phyloP scores from a whole-genome alignment of 1,140 invertebrate species.

The Drosophila ogumai region DNA sequence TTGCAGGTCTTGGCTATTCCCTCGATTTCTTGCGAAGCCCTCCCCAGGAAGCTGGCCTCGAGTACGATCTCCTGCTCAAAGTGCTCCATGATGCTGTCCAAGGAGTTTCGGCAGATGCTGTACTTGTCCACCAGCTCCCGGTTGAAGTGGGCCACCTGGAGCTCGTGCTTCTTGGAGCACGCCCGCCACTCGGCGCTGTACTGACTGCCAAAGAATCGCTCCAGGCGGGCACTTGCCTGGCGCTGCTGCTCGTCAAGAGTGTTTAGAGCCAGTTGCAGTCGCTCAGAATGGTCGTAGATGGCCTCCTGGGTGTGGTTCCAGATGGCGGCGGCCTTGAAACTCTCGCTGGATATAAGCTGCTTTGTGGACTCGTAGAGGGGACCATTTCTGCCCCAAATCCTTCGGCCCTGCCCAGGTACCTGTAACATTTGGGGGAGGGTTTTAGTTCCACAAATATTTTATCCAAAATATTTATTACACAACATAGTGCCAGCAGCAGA shows the following conservation, averaged over 20 bases:
- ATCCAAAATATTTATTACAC: constrained; percentile 13
- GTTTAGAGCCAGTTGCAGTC: constrained; percentile 17
- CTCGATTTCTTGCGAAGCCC: constrained; percentile 28
- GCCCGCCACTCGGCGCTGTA: constrained; percentile 13
- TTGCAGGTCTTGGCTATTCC: constrained; percentile 20
- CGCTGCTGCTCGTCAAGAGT: constrained; percentile 20
- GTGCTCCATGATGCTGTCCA: constrained; percentile 39
- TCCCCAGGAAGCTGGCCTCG: constrained; percentile 36
- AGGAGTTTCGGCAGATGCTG: constrained; percentile 35
- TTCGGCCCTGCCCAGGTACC: constrained; percentile 3
- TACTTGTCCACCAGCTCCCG: constrained; percentile 51
- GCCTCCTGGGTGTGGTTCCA: constrained; percentile 49
- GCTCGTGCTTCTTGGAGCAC: constrained; percentile 53
- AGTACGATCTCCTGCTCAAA: constrained; percentile 34
- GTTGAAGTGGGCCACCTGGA: constrained; percentile 48
- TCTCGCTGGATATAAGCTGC: constrained; percentile 31
- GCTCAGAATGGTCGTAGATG: constrained; percentile 6
- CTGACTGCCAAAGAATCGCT: constrained; percentile 14
- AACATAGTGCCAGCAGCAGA: constrained; percentile 17
- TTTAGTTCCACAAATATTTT: background rate
- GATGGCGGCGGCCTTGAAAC: constrained; percentile 10
- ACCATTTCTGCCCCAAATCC: constrained; percentile 39
- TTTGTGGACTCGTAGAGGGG: constrained; percentile 63
- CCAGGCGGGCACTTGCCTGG: constrained; percentile 26
- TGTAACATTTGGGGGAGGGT: background rate